Base-by-base conservation (phyloP, 2,888 invertebrate genomes). In the Folsomia candida region DNA sequence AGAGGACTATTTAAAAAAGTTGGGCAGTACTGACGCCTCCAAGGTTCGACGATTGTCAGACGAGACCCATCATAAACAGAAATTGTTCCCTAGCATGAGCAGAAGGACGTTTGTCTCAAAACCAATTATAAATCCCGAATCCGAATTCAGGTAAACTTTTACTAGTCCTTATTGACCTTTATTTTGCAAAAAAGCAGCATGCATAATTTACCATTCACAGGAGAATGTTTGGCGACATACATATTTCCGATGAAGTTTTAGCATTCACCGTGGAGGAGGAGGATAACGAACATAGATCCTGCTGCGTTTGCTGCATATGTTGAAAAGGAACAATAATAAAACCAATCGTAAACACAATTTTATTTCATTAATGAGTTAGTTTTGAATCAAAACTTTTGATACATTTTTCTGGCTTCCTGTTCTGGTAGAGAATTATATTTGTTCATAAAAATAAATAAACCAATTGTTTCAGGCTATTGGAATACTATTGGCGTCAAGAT, bases 1-100 rank as follows among this genome's bases (percentile, higher is more conserved):
- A 25, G 70, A 70, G 20, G 70, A 68, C 0, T 2, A 27, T 9
- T 57, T 73, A 4, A 37, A 60, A 20, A 62, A 62, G 37, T 22
- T 29, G 37, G 25, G 22, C 9, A 14, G 22, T n/a, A n/a, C n/a
- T n/a, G 62, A 29, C 4, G n/a, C 47, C 9, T n/a, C n/a, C n/a
- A 47, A 47, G 18, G 18, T 47, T 47, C 9, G 47, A 47, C 9
- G 47, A 47, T 18, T 47, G 9, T 47, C 47, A 47, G 47, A 47
- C 18, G 47, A 47, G 18, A 9, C 9, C 9, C 18, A 47, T 47
- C 9, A 47, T 11, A 47, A 47, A 18, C 9, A 9, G 18, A 47
- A 18, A 47, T 18, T 9, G 18, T 9, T 9, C 9, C 9, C 47
- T 47, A 47, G 9, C 9, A 47, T 47, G 47, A 47, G 47, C 47